Evolutionary conservation across 1,140 invertebrate genomes (phyloP).

Genomic region (Whitmania pigra): DNA sequence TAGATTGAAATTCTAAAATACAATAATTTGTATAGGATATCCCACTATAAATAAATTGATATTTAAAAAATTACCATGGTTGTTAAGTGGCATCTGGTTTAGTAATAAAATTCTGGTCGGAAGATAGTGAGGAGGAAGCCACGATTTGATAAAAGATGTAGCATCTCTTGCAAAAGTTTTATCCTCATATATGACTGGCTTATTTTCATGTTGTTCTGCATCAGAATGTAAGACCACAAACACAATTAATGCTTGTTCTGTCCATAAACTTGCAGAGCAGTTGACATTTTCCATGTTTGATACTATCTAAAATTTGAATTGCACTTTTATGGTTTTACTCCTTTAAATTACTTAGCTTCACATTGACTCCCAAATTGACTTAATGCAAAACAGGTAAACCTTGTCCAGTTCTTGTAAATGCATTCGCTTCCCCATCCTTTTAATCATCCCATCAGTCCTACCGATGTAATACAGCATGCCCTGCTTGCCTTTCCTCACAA

Average conservation of each 20-base stretch:
- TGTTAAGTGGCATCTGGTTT: conserved; percentile 45
- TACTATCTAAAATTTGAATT: too few relatives aligned
- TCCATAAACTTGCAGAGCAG: too few relatives aligned
- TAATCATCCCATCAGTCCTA: conserved; percentile 55
- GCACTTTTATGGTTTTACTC: background rate
- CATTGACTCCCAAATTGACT: background rate
- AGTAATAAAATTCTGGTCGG: conserved; percentile 47
- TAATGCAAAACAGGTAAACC: conserved; percentile 26
- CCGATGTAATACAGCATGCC: conserved; percentile 52
- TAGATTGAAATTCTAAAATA: background rate
- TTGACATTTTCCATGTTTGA: too few relatives aligned
- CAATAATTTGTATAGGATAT: background rate
- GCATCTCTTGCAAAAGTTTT: background rate
- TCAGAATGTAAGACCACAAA: too few relatives aligned
- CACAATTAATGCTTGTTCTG: too few relatives aligned
- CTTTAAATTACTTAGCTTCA: conserved; percentile 1
- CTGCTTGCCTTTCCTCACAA: conserved; percentile 40
- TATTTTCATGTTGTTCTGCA: too few relatives aligned
- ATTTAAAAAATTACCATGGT: conserved; percentile 45
- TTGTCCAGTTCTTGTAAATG: conserved; percentile 51
- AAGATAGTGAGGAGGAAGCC: conserved; percentile 12
- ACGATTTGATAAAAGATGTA: background rate
- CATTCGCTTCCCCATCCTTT: conserved; percentile 59
- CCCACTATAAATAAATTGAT: too few relatives aligned
- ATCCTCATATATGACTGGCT: too few relatives aligned